Base-by-base conservation (phyloP, 2,888 invertebrate species). In the Ptychoptera contaminata region DNA sequence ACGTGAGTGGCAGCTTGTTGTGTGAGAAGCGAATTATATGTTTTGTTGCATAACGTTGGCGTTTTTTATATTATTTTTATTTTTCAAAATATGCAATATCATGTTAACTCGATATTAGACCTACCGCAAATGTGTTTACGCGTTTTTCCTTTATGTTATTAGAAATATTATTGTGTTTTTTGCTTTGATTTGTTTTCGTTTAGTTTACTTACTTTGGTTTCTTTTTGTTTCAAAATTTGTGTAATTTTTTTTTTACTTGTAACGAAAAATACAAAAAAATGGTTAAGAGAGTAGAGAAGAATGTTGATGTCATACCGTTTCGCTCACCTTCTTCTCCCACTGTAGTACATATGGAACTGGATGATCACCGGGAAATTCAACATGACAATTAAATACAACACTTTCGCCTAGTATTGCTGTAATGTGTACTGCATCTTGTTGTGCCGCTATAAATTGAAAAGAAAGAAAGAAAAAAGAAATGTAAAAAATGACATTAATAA, bases 271-370 rank as follows among this genome's bases (percentile, higher is more conserved):
- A 54, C 51, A 53, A 49, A 53, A 47, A 54, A 60, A 63, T 61
- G 60, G 61, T 64, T 62, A 65, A 67, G 65, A 71, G 70, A 71
- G 69, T 68, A 68, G 70, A 66, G 64, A 65, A 65, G 64, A 67
- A 23, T 67, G 65, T 61, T 62, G 71, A 74, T 78, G 81, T 79
- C 86, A 81, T 86, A 86, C 86, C 86, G 83, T 82, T 75, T 85
- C 84, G 82, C 85, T 83, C 85, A 90, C 90, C 86, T 92, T 90
- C 83, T 93, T 94, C 81, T 90, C 88, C 94, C 94, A 96, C 77
- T 92, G 91, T 70, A 94, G 82, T 74, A 94, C 91, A 76, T 92
- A 92, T 71, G 92, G 90, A 74, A 91, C 88, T 65, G 90, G 86
- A 71, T 87, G 82, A 72, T 90, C 86, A 70, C 88, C 86, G 67